Percentiles rank a stretch among this genome's conserved stretches.
These are phyloP conservation scores for Anodontia alba DNA, from an alignment of 2,888 invertebrate species.

Conservation along the genomic window DNA sequence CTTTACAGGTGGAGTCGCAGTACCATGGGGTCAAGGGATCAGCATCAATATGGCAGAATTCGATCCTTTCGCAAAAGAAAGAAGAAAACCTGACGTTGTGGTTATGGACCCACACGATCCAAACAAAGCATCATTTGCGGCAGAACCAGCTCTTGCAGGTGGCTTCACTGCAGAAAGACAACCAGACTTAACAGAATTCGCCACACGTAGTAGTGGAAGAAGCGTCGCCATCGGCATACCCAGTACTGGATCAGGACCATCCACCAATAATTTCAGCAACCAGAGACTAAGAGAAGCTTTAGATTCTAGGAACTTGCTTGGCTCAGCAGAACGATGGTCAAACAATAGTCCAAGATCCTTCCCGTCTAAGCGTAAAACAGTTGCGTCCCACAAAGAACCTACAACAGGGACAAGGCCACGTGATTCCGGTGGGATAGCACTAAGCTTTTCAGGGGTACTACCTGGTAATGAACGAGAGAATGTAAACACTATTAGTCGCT, in stretches of 20 bases:
- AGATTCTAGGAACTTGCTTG: background rate
- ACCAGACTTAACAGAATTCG: background rate
- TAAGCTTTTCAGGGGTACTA: background rate
- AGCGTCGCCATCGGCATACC: background rate
- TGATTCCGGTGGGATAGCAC: background rate
- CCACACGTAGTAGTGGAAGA: background rate
- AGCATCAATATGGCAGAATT: conserved; percentile 1
- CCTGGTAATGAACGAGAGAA: background rate
- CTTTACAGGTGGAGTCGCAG: background rate
- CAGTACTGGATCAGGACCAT: background rate
- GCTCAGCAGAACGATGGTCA: background rate
- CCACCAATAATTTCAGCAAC: no score
- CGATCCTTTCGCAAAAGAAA: conserved; percentile 3
- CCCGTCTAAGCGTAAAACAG: background rate
- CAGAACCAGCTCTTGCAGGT: background rate
- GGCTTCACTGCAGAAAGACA: background rate
- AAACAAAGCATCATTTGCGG: background rate
- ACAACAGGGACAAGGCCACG: background rate
- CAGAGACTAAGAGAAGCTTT: background rate
- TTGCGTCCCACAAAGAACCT: background rate
- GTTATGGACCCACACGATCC: conserved; percentile 11
- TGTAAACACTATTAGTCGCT: background rate
- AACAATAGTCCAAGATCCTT: background rate
- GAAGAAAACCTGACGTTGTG: background rate
- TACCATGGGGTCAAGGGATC: conserved; percentile 2